These are phyloP conservation scores for Aphodius granarius DNA, from an alignment of 2,888 invertebrate species.

Conservation along the genomic window DNA sequence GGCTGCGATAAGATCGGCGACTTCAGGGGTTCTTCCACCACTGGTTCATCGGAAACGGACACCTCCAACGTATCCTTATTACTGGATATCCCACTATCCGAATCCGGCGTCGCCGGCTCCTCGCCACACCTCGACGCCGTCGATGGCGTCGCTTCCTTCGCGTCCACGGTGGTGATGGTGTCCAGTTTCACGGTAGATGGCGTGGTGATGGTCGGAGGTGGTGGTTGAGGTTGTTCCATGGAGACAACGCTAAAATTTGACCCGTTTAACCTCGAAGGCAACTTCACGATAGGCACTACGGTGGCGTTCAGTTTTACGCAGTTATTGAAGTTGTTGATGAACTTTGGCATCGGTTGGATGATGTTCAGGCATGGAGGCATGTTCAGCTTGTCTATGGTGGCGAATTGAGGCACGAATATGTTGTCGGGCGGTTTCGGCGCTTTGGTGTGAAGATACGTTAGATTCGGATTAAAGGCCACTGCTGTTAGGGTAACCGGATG, in stretches of 20 bases:
- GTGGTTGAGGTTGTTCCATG: constrained; percentile 39
- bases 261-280: constrained; percentile 45
- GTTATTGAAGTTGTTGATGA: constrained; percentile 47
- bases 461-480: constrained; percentile 49
- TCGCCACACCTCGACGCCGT: constrained; percentile 24
- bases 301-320: constrained; percentile 53
- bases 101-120: constrained; percentile 39
- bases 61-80: constrained; percentile 44
- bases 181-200: constrained; percentile 38
- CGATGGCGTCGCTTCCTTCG: neutral
- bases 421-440: constrained; percentile 50
- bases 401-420: constrained; percentile 49
- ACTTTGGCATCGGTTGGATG: constrained; percentile 49
- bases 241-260: constrained; percentile 41
- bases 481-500: constrained; percentile 50
- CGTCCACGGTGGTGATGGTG: neutral
- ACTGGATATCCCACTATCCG: constrained; percentile 49
- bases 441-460: constrained; percentile 52
- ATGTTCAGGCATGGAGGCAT: constrained; percentile 49
- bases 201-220: constrained; percentile 21
- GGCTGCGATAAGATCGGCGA: constrained; percentile 81
- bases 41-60: constrained; percentile 41
- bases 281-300: constrained; percentile 55
- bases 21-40: constrained; percentile 55
- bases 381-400: constrained; percentile 48